Conservation (phyloP, 2,888 invertebrate genomes). For the Pycnomerus fuliginosus region DNA sequence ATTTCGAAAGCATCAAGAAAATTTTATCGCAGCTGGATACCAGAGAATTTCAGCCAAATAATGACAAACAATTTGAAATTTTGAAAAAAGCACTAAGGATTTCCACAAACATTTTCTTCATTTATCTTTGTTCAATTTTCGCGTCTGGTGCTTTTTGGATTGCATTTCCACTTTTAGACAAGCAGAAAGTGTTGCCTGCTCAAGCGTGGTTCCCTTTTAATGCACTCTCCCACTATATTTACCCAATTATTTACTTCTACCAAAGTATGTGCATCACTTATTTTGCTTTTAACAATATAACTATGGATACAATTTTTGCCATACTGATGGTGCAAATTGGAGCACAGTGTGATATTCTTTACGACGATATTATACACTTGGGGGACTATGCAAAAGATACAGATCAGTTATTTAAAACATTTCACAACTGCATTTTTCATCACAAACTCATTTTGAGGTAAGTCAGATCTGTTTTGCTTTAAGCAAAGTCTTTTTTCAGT, state of each 20-base stretch:
- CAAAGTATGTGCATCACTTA: constrained; percentile 8
- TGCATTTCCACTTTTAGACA: too few relatives aligned
- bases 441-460: neutral
- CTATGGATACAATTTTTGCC: constrained; percentile 14
- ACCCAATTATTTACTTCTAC: constrained; percentile 2
- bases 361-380: constrained; percentile 6
- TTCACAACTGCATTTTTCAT: neutral
- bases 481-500: constrained; percentile 2
- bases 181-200: too few relatives aligned
- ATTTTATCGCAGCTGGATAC: neutral
- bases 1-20: neutral
- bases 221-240: too few relatives aligned
- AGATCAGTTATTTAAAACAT: too few relatives aligned
- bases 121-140: too few relatives aligned
- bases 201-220: too few relatives aligned
- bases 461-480: neutral
- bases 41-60: neutral
- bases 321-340: constrained; percentile 15
- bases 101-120: too few relatives aligned
- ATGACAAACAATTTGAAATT: neutral
- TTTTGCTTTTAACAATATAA: constrained; percentile 8
- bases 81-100: too few relatives aligned
- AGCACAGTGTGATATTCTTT: constrained; percentile 16
- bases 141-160: too few relatives aligned
- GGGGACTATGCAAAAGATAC: neutral